phyloP scores from a whole-genome alignment of 1,140 invertebrate genomes.

The Drosophila gunungcola region DNA sequence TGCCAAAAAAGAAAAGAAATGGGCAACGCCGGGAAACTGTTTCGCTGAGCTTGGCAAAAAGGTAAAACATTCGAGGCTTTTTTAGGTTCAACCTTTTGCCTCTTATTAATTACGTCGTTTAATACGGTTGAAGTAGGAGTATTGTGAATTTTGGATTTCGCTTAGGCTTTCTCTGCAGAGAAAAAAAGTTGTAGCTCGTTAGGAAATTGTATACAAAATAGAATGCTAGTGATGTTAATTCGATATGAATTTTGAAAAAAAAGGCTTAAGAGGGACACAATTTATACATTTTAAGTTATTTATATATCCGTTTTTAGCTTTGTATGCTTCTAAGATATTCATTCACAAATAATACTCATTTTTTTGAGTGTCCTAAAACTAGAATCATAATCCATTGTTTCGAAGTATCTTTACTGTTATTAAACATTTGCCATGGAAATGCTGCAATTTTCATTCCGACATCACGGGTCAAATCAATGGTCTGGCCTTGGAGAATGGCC shows the following conservation, averaged over 20 bases:
- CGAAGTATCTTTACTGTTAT: background rate
- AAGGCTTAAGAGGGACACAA: too few relatives aligned
- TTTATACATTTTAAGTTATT: background rate
- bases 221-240: too few relatives aligned
- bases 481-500: constrained; percentile 42
- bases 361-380: background rate
- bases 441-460: constrained; percentile 43
- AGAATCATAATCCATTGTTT: constrained; percentile 11
- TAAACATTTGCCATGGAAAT: constrained; percentile 27
- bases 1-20: constrained; percentile 6
- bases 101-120: constrained; percentile 67
- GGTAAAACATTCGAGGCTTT: constrained; percentile 56
- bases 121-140: constrained; percentile 17
- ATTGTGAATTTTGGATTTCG: constrained; percentile 22
- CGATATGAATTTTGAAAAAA: too few relatives aligned
- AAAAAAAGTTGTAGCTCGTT: background rate
- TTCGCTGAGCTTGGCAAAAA: constrained; percentile 65
- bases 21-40: constrained; percentile 40
- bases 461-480: constrained; percentile 57
- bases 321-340: too few relatives aligned
- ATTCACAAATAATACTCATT: too few relatives aligned
- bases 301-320: background rate
- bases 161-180: background rate
- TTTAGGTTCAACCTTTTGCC: constrained; percentile 59
- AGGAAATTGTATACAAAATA: too few relatives aligned